phyloP scores from a whole-genome alignment of 2,113 vertebrate genomes.

The Nettapus auritus region DNA sequence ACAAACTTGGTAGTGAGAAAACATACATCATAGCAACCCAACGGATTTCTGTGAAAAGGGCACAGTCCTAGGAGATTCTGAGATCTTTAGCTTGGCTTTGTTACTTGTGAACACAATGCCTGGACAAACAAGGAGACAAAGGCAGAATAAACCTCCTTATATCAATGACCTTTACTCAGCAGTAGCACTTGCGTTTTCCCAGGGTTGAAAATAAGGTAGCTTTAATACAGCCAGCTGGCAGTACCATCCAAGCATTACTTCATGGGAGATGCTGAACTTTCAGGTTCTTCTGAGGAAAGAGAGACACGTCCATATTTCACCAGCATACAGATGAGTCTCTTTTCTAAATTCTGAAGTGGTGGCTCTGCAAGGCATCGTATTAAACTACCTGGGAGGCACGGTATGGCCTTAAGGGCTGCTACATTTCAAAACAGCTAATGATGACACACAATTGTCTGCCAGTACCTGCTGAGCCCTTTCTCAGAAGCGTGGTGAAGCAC shows the following conservation, averaged over 20 bases:
- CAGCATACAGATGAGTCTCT: conserved; percentile 63
- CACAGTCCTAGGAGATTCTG: not conserved
- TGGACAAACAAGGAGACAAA: conserved; percentile 28
- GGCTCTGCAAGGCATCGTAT: conserved; percentile 40
- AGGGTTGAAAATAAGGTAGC: conserved; percentile 28
- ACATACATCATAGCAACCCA: not conserved
- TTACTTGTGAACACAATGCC: not conserved
- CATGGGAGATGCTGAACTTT: conserved; percentile 57
- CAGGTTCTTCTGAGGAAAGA: conserved; percentile 60
- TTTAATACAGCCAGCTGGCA: conserved; percentile 50
- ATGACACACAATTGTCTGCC: conserved; percentile 36
- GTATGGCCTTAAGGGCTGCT: conserved; percentile 54
- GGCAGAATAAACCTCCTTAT: conserved; percentile 10
- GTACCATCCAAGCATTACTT: conserved; percentile 52
- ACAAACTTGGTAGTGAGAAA: not conserved
- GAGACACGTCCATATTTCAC: conserved; percentile 47
- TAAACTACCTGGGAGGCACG: conserved; percentile 53
- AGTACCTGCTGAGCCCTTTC: conserved; percentile 33
- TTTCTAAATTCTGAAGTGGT: conserved; percentile 40
- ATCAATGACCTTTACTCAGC: conserved; percentile 45
- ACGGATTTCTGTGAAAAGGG: not conserved
- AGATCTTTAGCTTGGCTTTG: not conserved
- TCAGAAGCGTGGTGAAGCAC: conserved; percentile 12
- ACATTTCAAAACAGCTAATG: conserved; percentile 62
- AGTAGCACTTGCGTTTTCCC: conserved; percentile 35